These are phyloP conservation scores for Loripinus fragilis DNA, from an alignment of 2,888 invertebrate genomes.

Conservation along the genomic window DNA sequence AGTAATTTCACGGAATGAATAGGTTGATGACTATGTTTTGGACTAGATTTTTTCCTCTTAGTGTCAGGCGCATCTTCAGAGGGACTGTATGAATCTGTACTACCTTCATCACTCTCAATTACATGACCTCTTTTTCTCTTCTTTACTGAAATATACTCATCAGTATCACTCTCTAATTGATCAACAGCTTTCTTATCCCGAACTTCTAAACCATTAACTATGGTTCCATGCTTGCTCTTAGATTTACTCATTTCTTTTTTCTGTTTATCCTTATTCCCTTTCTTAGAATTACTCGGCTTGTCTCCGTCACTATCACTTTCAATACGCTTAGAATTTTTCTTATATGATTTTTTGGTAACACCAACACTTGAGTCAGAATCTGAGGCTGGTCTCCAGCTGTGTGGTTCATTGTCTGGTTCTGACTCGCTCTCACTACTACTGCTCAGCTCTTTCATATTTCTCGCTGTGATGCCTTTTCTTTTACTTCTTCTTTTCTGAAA, in stretches of 20 bases:
- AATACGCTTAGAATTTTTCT: not conserved
- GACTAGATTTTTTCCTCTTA: not conserved
- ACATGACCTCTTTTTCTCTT: slow-evolving; percentile 20
- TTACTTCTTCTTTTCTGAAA: too few species aligned
- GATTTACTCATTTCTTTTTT: not conserved
- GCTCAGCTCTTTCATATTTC: too few species aligned
- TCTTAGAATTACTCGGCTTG: too few species aligned
- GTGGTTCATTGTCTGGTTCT: too few species aligned
- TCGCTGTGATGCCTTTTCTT: too few species aligned
- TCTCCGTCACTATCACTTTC: not conserved
- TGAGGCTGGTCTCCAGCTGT: not conserved
- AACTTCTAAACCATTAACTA: not conserved
- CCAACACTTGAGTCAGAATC: not conserved
- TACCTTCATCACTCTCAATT: slow-evolving; percentile 30
- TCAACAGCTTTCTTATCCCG: not conserved
- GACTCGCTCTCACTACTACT: too few species aligned
- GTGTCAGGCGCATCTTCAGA: not conserved
- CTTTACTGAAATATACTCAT: not conserved
- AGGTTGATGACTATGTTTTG: too few species aligned
- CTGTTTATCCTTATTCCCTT: not conserved
- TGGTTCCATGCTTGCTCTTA: not conserved
- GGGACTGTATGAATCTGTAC: slow-evolving; percentile 19
- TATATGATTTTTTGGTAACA: not conserved
- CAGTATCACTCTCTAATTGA: slow-evolving; percentile 23
- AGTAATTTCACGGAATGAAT: too few species aligned